Conservation (phyloP, 2,888 invertebrate species). For the Disparrhopalites patrizii region DNA sequence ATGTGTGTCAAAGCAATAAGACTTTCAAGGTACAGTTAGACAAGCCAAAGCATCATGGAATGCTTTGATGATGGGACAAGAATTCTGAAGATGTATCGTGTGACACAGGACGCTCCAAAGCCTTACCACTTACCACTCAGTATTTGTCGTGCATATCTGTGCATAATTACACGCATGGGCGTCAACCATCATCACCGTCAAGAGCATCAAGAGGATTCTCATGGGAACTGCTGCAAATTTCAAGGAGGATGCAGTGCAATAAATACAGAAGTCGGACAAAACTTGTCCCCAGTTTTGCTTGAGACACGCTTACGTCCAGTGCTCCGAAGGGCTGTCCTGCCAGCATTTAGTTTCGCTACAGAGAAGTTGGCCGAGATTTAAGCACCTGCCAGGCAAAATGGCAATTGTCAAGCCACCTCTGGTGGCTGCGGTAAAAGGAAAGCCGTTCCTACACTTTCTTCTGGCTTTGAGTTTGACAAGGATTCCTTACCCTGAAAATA, state of each 20-base stretch:
- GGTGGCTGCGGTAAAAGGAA: not conserved
- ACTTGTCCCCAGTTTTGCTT: not conserved
- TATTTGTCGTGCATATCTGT: not conserved
- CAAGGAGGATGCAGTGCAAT: not conserved
- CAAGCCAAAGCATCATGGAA: too few species aligned
- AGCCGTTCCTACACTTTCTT: not conserved
- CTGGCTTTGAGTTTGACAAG: not conserved
- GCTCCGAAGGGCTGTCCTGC: not conserved
- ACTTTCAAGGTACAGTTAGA: too few species aligned
- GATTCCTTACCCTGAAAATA: slow-evolving; percentile 68
- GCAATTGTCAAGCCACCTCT: not conserved
- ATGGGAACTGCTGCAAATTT: not conserved
- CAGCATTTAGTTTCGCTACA: not conserved
- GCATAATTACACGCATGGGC: too few species aligned
- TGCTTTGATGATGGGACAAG: too few species aligned
- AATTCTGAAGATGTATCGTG: too few species aligned
- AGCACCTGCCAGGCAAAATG: not conserved
- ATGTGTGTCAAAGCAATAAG: too few species aligned
- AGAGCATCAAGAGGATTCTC: not conserved
- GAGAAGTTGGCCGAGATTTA: too few species aligned
- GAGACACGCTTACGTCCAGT: not conserved
- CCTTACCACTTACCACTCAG: too few species aligned
- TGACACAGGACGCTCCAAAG: too few species aligned
- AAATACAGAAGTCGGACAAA: not conserved
- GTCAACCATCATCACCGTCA: too few species aligned